Evolutionary conservation across 2,797 vertebrate genomes (phyloP).

Genomic region (Hylomyscus alleni): DNA sequence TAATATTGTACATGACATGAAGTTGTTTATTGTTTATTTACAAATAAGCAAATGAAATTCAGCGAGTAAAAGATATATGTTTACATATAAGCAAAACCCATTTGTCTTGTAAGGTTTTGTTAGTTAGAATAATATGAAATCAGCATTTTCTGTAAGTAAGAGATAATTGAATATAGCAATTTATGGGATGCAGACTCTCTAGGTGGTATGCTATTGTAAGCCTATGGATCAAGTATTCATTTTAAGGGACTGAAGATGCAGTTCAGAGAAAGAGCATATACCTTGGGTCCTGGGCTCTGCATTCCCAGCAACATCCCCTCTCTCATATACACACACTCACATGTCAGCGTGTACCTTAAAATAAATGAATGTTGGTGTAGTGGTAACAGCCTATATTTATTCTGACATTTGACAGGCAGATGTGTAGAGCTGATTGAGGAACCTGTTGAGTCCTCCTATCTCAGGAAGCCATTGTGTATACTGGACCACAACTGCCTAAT

Average conservation of each 20-base stretch:
- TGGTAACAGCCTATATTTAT: constrained; percentile 3
- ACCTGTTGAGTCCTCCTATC: not conserved
- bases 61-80: not conserved
- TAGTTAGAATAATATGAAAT: constrained; percentile 21
- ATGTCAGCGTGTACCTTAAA: not conserved
- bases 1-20: constrained; percentile 11
- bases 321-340: not conserved
- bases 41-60: not conserved
- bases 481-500: not conserved
- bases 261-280: not conserved
- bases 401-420: not conserved
- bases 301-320: not conserved
- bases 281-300: not conserved
- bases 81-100: not conserved
- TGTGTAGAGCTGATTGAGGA: not conserved
- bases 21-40: not conserved
- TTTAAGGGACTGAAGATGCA: not conserved
- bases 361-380: not conserved
- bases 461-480: not conserved
- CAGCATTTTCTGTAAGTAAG: not conserved
- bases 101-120: not conserved
- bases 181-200: not conserved
- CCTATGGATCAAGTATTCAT: not conserved
- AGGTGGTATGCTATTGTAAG: not conserved
- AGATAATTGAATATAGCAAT: not conserved